Conservation (phyloP, 1,140 invertebrate genomes). For the Battus philenor region DNA sequence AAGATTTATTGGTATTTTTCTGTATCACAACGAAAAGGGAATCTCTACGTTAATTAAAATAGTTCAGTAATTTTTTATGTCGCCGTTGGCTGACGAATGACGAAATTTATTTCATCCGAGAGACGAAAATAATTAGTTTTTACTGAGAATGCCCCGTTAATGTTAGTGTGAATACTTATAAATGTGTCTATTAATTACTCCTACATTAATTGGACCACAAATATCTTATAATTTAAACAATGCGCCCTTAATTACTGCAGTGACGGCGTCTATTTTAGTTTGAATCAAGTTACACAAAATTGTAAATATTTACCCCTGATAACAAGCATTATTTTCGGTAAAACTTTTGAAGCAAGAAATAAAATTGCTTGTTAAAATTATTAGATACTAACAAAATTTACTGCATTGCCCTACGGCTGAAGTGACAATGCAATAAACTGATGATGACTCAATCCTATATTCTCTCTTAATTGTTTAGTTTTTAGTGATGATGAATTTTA, state of each 20-base stretch:
- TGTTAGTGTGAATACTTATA: conserved; percentile 53
- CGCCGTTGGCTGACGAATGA: conserved; percentile 41
- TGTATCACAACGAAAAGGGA: conserved; percentile 36
- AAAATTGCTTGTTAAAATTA: too few species aligned
- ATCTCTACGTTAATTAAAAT: conserved; percentile 72
- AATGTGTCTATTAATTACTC: conserved; percentile 52
- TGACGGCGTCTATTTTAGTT: conserved; percentile 28
- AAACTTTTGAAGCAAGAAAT: too few species aligned
- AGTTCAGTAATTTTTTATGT: conserved; percentile 61
- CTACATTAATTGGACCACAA: conserved; percentile 25
- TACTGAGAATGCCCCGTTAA: conserved; percentile 51
- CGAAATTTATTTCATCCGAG: conserved; percentile 57
- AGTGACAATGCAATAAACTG: too few species aligned
- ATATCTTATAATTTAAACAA: conserved; percentile 52
- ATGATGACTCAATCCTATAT: too few species aligned
- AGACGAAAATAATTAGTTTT: conserved; percentile 56
- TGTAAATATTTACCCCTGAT: conserved; percentile 24
- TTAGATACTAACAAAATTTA: too few species aligned
- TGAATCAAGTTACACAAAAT: conserved; percentile 12
- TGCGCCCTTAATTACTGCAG: conserved; percentile 43
- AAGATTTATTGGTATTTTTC: conserved; percentile 57
- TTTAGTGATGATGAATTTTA: too few species aligned
- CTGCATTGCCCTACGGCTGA: too few species aligned
- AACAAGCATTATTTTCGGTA: too few species aligned
- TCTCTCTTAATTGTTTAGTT: too few species aligned